These are phyloP conservation scores for Dendrolimus punctatus DNA, from an alignment of 1,140 invertebrate species.

Conservation along the genomic window DNA sequence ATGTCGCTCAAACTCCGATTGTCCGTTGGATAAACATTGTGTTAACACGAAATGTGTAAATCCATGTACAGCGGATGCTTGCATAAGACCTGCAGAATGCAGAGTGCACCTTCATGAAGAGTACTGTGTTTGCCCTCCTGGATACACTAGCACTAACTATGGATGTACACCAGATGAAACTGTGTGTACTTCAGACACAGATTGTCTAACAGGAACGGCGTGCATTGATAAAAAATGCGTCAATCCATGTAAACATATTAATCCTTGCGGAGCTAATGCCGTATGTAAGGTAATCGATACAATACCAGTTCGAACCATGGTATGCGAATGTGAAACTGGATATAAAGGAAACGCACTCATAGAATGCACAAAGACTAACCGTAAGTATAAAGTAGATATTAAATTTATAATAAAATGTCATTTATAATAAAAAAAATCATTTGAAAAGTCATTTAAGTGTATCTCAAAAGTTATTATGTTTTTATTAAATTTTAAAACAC, in stretches of 20 bases:
- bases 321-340: constrained; percentile 89
- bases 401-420: not conserved
- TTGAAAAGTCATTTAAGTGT: no score
- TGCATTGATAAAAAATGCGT: constrained; percentile 87
- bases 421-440: no score
- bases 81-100: constrained; percentile 81
- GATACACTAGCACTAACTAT: constrained; percentile 78
- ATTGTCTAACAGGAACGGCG: constrained; percentile 87
- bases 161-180: constrained; percentile 77
- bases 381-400: constrained; percentile 31
- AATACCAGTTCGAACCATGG: constrained; percentile 87
- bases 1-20: constrained; percentile 83
- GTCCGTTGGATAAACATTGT: constrained; percentile 83
- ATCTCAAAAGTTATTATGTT: constrained; percentile 1
- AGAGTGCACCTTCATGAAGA: constrained; percentile 82
- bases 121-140: constrained; percentile 85
- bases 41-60: constrained; percentile 85
- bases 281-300: constrained; percentile 87
- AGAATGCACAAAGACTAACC: constrained; percentile 81
- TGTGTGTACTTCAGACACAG: constrained; percentile 82
- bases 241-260: constrained; percentile 85
- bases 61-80: constrained; percentile 81
- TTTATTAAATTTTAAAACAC: constrained; percentile 7
- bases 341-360: constrained; percentile 87
- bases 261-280: constrained; percentile 88